Evolutionary conservation across 2,113 vertebrate genomes (phyloP), one percentile per base, ranked within the genome.

Genomic region (Brachionichthys hirsutus): DNA sequence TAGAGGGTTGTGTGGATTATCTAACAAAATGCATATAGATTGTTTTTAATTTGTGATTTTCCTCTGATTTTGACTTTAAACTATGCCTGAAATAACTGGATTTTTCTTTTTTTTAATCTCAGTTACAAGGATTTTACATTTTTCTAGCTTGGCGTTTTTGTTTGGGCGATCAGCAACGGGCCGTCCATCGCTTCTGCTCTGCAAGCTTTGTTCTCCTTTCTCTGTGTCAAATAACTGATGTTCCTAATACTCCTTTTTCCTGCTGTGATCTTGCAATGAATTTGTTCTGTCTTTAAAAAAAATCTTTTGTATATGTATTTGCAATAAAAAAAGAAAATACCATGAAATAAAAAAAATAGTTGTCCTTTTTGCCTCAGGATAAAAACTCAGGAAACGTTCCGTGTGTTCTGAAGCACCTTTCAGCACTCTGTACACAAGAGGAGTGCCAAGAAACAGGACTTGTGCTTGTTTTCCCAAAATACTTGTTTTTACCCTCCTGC

Each of bases 291-390:
- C 88, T 91, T 89, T 83, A 70, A 91, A 93, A 91, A 93, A 89
- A 93, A 91, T 86, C 88, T 92, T 96, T 96, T 97, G 91, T 95
- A 95, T 95, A 84, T 94, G 94, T 94, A 93, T 96, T 97, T 97
- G 70, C 81, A 86, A 81, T 83, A 85, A 85, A 85, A 97, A 94
- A 62, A 90, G 22, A 83, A 82, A 82, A 70, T 62, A 49, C 52
- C 47, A 52, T 65, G 16, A 60, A 73, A 30, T 30, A 70, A 54
- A 67, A 70, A 57, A 17, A 22, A 30, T 1, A 30, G 62, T 47
- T 57, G 38, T 70, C 12, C 24, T 74, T 36, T 18, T 14, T 63
- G 2, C 12, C 12, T 46, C 7, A 12, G 44, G 6, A 18, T 38
- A 6, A 45, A 34, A 12, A n/a, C n/a, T 20, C 14, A 3, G 2